phyloP scores from a whole-genome alignment of 2,113 vertebrate species.

The Chamaetylas fuelleborni region DNA sequence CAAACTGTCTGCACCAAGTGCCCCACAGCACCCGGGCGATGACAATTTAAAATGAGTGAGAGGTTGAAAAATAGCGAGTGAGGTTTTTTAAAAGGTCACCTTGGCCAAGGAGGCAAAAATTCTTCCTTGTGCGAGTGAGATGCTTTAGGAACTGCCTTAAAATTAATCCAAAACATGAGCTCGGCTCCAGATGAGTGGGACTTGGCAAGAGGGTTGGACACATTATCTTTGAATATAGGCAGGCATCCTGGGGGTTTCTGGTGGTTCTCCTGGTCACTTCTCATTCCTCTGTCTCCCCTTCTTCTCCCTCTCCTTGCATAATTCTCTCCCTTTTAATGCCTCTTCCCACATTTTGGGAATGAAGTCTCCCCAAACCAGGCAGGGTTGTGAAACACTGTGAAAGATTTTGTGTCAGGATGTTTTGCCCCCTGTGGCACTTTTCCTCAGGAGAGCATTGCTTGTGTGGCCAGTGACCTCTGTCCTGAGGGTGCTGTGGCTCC shows the following conservation, averaged over 20 bases:
- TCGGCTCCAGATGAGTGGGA: conserved; percentile 34
- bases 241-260: conserved; percentile 45
- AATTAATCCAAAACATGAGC: conserved; percentile 51
- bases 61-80: conserved; percentile 28
- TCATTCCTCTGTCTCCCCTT: background rate
- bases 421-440: background rate
- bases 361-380: background rate
- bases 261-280: conserved; percentile 61
- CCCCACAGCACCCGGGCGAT: fast-evolving
- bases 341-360: conserved; percentile 11
- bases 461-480: background rate
- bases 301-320: background rate
- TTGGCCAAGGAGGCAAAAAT: conserved; percentile 48
- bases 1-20: background rate
- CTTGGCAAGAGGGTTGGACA: conserved; percentile 39
- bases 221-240: conserved; percentile 55
- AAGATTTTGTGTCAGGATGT: background rate
- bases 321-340: background rate
- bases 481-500: background rate
- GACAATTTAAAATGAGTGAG: conserved; percentile 33
- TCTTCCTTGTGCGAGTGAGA: background rate
- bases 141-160: conserved; percentile 53
- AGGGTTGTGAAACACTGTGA: background rate
- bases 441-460: background rate
- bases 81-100: conserved; percentile 35